Conservation (phyloP, 2,113 vertebrate genomes). For the Chrysochloris asiatica region DNA sequence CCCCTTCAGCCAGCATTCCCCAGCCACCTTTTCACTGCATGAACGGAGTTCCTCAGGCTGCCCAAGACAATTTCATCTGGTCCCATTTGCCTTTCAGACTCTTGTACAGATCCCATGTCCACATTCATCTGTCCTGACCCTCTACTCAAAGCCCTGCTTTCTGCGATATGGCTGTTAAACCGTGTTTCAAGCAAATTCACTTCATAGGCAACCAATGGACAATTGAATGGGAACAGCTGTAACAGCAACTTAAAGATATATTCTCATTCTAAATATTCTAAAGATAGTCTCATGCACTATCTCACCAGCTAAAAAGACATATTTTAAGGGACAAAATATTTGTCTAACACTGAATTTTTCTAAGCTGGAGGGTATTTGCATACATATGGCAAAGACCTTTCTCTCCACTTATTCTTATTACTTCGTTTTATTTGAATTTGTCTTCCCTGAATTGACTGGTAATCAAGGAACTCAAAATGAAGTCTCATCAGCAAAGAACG, state of each 20-base stretch:
- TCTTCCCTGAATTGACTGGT: conserved; percentile 25
- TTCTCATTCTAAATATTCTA: not conserved
- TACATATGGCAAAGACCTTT: conserved; percentile 1
- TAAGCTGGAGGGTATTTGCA: not conserved
- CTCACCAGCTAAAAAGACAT: not conserved
- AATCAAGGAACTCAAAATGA: conserved; percentile 56
- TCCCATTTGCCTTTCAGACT: not conserved
- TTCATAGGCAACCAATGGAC: not conserved
- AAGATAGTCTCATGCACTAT: not conserved
- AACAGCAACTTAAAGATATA: not conserved
- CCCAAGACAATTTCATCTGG: not conserved
- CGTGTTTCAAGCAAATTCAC: conserved; percentile 8
- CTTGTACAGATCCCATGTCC: not conserved
- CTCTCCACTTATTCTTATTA: conserved; percentile 28
- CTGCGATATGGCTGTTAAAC: not conserved
- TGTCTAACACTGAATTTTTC: not conserved
- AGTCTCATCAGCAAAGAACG: conserved; percentile 20
- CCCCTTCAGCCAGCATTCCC: not conserved
- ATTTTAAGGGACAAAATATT: not conserved
- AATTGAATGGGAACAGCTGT: not conserved
- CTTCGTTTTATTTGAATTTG: conserved; percentile 38
- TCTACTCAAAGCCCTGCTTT: not conserved
- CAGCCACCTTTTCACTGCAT: not conserved
- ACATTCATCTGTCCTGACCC: not conserved
- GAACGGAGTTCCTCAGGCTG: not conserved